Evolutionary conservation across 2,888 invertebrate genomes (phyloP), one percentile per base, ranked within the genome.

Genomic region (Pheosia tremula): DNA sequence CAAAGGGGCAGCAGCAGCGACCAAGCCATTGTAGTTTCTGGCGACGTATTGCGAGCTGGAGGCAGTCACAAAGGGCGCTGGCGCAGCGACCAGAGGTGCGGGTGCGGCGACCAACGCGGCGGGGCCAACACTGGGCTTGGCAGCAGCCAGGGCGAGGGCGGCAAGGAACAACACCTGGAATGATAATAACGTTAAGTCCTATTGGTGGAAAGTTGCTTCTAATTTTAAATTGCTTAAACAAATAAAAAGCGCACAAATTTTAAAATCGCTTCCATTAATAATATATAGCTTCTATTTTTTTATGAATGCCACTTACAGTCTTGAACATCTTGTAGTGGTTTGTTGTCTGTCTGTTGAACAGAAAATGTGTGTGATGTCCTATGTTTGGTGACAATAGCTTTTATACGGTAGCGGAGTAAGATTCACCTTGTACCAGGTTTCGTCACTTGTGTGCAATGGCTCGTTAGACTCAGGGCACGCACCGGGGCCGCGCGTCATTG

Each of bases 31-130:
- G 87, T 95, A 94, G 81, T 95, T 95, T 70, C 95, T 93, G 37
- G 95, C 91, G 73, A 96, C 84, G 63, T 95, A 95, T 83, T 96
- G 95, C 10, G 95, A 95, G 85, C 96, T 95, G 75, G 95, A 47
- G 0, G 96, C 95, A 0, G 96, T 96, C n/a, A 96, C 95, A 70
- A 95, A 92, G 7, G 95, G 94, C 0, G 94, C 94, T 1, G 90
- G 93, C 36, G 88, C 91, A 67, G 85, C 87, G 8, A 88, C 84
- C 10, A 88, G 65, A 0, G 89, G 87, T 4, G 89, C 91, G 39
- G 86, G 77, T 38, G 83, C 82, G 5, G 79, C 72, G 10, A 89
- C 82, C 49, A 85, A 75, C 11, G 90, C 91, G 13, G 94, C 89
- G 4, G 75, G 50, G 13, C 65, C 70, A 13, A 68, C 71, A 50